Conservation (phyloP, 2,797 vertebrate genomes). For the Ficedula albicollis region DNA sequence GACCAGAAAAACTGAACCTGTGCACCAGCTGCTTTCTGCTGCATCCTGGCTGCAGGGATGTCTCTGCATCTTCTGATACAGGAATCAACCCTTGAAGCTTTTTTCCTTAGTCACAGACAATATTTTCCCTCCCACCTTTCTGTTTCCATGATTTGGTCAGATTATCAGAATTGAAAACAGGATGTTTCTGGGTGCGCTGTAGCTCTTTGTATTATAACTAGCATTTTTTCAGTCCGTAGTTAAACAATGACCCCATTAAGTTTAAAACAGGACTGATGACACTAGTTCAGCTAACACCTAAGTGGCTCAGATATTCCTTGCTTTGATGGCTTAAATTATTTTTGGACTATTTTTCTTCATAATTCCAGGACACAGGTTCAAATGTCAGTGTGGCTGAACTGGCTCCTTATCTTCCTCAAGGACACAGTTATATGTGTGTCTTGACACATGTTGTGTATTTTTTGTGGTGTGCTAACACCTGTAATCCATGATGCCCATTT, state of each 20-base stretch:
- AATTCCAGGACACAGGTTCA: neutral
- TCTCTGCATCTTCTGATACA: neutral
- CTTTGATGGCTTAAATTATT: neutral
- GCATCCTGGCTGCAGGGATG: neutral
- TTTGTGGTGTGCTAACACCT: neutral
- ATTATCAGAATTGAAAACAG: neutral
- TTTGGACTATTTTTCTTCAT: neutral
- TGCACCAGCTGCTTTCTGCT: neutral
- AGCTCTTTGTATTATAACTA: neutral
- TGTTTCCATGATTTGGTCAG: neutral
- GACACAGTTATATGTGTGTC: neutral
- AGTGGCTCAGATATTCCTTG: neutral
- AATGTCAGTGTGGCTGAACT: neutral
- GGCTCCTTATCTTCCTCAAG: neutral
- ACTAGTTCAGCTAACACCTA: neutral
- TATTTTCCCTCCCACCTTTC: neutral
- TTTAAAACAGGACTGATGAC: neutral
- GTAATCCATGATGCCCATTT: neutral
- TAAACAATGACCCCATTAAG: neutral
- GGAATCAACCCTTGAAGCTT: neutral
- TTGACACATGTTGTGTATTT: neutral
- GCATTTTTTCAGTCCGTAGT: neutral
- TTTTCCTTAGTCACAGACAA: neutral
- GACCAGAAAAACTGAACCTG: neutral
- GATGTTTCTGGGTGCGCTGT: neutral